phyloP scores from a whole-genome alignment of 2,797 vertebrate species.

The Galagoides demidoff region DNA sequence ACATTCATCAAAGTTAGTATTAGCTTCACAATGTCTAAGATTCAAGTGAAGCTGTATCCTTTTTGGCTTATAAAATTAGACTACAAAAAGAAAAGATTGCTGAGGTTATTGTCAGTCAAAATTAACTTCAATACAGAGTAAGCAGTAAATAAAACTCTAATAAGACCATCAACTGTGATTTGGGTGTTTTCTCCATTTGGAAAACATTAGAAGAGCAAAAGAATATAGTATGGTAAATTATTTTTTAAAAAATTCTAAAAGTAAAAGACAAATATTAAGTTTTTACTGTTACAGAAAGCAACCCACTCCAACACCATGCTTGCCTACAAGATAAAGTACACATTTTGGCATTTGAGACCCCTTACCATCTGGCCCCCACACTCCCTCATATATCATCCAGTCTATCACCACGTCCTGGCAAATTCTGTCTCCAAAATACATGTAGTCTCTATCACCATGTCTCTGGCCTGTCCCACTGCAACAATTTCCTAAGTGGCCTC shows the following conservation, averaged over 20 bases:
- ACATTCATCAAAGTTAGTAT: slow-evolving; percentile 15
- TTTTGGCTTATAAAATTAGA: slow-evolving; percentile 41
- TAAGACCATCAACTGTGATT: neutral
- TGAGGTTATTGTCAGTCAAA: neutral
- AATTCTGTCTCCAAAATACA: neutral
- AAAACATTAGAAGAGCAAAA: slow-evolving; percentile 46
- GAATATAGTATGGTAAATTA: neutral
- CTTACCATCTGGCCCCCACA: neutral
- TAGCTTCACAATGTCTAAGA: slow-evolving; percentile 26
- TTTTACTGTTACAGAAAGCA: neutral
- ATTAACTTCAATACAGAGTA: neutral
- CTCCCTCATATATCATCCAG: neutral
- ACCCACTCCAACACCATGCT: neutral
- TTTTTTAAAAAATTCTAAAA: neutral
- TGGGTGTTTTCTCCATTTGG: slow-evolving; percentile 28
- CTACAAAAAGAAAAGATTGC: neutral
- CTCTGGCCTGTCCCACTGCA: neutral
- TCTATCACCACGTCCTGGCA: neutral
- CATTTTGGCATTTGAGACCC: neutral
- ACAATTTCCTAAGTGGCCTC: neutral
- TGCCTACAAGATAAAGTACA: neutral
- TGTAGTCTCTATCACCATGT: neutral
- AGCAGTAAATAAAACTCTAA: slow-evolving; percentile 15
- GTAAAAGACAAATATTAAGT: neutral
- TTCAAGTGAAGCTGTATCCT: neutral